Evolutionary conservation across 2,113 vertebrate species (phyloP).

Genomic region (Chascanopsetta lugubris): DNA sequence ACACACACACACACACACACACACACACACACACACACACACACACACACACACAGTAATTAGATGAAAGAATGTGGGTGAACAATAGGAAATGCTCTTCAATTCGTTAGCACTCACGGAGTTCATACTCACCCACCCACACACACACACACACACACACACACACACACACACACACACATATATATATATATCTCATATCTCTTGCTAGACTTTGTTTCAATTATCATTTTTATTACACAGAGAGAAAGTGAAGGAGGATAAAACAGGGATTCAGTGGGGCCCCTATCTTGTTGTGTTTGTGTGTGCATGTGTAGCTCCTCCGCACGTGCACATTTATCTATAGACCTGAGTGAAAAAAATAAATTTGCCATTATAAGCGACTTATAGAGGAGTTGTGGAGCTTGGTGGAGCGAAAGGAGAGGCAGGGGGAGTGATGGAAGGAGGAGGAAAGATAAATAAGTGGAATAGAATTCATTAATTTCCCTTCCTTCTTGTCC

Average conservation of each 20-base stretch:
- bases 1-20: slow-evolving; percentile 20
- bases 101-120: slow-evolving; percentile 32
- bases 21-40: slow-evolving; percentile 31
- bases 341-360: slow-evolving; percentile 24
- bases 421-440: slow-evolving; percentile 12
- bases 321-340: slow-evolving; percentile 5
- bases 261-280: slow-evolving; percentile 38
- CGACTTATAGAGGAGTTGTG: slow-evolving; percentile 30
- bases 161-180: too few relatives aligned
- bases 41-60: background rate
- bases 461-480: slow-evolving; percentile 41
- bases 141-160: too few relatives aligned
- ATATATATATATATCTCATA: too few relatives aligned
- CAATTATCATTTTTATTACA: slow-evolving; percentile 79
- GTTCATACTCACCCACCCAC: slow-evolving; percentile 15
- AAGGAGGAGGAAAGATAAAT: slow-evolving; percentile 36
- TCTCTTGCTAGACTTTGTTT: slow-evolving; percentile 68
- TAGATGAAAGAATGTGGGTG: slow-evolving; percentile 39
- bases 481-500: slow-evolving; percentile 47
- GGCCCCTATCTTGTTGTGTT: slow-evolving; percentile 38
- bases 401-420: background rate
- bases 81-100: slow-evolving; percentile 34
- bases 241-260: slow-evolving; percentile 41
- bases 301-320: slow-evolving; percentile 9
- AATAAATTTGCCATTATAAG: slow-evolving; percentile 30